phyloP scores from a whole-genome alignment of 2,888 invertebrate genomes.

The Furcula furcula region DNA sequence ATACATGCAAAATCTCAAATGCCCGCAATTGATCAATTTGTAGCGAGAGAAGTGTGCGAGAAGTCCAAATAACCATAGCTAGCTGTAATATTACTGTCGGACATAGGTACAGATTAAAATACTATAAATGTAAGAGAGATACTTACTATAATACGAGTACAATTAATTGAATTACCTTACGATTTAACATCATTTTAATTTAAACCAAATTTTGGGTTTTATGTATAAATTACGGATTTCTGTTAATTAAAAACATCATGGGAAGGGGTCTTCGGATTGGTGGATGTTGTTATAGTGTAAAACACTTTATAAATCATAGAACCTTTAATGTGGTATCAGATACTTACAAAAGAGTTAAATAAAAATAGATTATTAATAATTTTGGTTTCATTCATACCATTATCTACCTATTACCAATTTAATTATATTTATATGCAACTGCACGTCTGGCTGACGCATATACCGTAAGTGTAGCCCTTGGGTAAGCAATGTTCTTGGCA shows the following conservation, averaged over 20 bases:
- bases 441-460: constrained; percentile 61
- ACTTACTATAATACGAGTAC: too few species aligned
- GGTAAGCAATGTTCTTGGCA: constrained; percentile 65
- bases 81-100: neutral
- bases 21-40: constrained; percentile 55
- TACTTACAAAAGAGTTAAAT: neutral
- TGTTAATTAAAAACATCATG: too few species aligned
- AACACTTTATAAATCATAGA: neutral
- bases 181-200: too few species aligned
- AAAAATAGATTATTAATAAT: neutral
- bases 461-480: constrained; percentile 67
- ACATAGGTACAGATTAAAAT: too few species aligned
- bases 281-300: constrained; percentile 3
- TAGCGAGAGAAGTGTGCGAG: constrained; percentile 51
- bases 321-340: neutral
- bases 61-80: constrained; percentile 53
- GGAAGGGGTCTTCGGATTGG: neutral
- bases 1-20: constrained; percentile 52
- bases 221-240: too few species aligned
- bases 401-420: too few species aligned
- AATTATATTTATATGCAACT: constrained; percentile 61
- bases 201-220: too few species aligned
- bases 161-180: too few species aligned
- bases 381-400: too few species aligned
- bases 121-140: too few species aligned